Evolutionary conservation across 1,140 invertebrate species (phyloP), one percentile per base, ranked within the genome.

Genomic region (Cherax destructor): DNA sequence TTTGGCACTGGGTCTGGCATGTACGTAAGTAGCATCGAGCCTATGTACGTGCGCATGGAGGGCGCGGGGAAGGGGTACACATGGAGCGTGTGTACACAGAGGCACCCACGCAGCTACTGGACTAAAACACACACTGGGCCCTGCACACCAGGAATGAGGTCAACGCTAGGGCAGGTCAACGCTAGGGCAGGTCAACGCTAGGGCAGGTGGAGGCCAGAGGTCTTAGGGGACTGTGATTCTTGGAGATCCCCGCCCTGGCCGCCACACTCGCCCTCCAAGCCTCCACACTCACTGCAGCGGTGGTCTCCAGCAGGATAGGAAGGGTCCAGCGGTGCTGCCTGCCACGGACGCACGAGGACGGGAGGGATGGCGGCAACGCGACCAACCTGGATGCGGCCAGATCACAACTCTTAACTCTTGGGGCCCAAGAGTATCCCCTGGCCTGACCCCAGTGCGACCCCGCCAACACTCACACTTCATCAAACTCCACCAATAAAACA

Each of bases 341-440:
- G 65, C 79, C n/a, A 76, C 24, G 79, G 79, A 59, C 10, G 52
- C 18, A 9, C n/a, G 77, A 30, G 13, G 2, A 74, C 30, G 86
- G 77, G 30, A 72, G 78, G 59, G 78, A 77, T 24, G 86, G 56
- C 61, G 52, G 79, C 76, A 52, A 88, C 86, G 78, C 86, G 72
- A 89, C 87, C 65, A 76, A 79, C 65, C 87, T 76, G 79, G 83
- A 83, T 59, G 77, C 86, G 86, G 77, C 86, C 86, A 88, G 80
- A 89, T 89, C 61, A 59, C 87, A 89, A 89, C 87, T 89, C 79
- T 86, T 86, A 89, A 89, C 87, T 89, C 87, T 89, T 83, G 87
- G 79, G 74, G 86, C 79, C 16, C 69, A 21, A 83, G 87, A 89
- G 52, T 79, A 89, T 83, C 87, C 50, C 87, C 65, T 49, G 72